Percentiles rank a stretch among this genome's conserved stretches.
These are phyloP conservation scores for Pogoniulus pusillus DNA, from an alignment of 2,797 vertebrate genomes.

Conservation along the genomic window DNA sequence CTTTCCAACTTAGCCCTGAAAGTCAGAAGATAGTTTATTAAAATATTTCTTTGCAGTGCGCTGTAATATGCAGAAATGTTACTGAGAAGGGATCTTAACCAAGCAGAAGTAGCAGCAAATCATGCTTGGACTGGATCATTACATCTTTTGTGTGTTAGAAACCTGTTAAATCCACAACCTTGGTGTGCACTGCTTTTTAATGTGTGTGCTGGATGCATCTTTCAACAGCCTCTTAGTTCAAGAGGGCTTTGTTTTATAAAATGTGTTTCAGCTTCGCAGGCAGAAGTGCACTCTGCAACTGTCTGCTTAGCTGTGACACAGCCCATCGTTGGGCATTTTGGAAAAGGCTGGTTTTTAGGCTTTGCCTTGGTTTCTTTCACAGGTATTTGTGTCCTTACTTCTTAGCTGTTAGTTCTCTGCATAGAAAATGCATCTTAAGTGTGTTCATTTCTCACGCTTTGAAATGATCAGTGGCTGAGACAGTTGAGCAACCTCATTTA, in stretches of 20 bases:
- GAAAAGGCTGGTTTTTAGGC: background rate
- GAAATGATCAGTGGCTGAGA: background rate
- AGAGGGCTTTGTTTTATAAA: slow-evolving; percentile 44
- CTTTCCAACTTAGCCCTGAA: slow-evolving; percentile 47
- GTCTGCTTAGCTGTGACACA: background rate
- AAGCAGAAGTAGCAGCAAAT: background rate
- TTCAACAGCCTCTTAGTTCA: slow-evolving; percentile 53
- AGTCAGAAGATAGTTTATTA: slow-evolving; percentile 42
- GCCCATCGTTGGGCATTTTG: background rate
- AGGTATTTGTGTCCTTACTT: slow-evolving; percentile 21
- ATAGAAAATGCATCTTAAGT: background rate
- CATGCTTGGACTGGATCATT: background rate
- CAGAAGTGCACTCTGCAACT: background rate
- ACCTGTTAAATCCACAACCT: background rate
- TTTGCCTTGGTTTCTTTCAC: background rate
- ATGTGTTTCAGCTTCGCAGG: slow-evolving; percentile 41
- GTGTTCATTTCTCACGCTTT: background rate
- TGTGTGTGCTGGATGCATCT: slow-evolving; percentile 28
- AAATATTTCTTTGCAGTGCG: background rate
- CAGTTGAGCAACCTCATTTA: slow-evolving; percentile 21
- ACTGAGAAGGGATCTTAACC: background rate
- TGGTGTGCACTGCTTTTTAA: background rate
- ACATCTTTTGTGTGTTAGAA: background rate
- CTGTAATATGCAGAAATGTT: background rate
- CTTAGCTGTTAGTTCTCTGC: slow-evolving; percentile 9